Evolutionary conservation across 2,888 invertebrate genomes (phyloP), one percentile per base, ranked within the genome.

Genomic region (Metacarcinus magister): DNA sequence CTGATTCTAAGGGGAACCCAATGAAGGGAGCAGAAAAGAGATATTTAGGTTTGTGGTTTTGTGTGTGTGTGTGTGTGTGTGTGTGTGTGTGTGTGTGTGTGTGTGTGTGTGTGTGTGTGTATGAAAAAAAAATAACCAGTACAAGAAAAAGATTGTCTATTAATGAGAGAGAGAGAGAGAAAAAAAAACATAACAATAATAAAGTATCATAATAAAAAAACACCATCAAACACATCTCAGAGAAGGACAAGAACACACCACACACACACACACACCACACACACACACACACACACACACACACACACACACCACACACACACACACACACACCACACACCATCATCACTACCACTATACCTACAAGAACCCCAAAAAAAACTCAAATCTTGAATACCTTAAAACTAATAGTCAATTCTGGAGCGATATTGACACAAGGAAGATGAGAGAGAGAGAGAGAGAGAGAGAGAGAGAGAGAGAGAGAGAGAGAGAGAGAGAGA

Each of bases 1-100:
- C 94, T 94, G 94, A 94, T 94, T 89, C 94, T 54, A 89, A 94
- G 39, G 87, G 94, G 87, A 32, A 87, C 48, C 32, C 32, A 43
- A 87, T 48, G 60, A 60, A 44, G 91, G 46, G 46, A 91, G 19
- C 91, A 91, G 44, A n/a, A 91, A 82, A 82, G 82, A 82, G 82
- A 82, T 82, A 82, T 82, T 82, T 32, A 23, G 82, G 82, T 32
- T 82, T 82, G 28, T 82, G 82, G 32, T n/a, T 4, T 13, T 82
- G 82, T 82, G 82, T 82, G 28, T 28, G 28, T 32, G 82, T 82
- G 67, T 67, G 67, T 67, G 23, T 67, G 67, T 67, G 67, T 67
- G 67, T 67, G n/a, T 67, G n/a, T 67, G n/a, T 67, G n/a, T 67
- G 67, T 67, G 23, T 67, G 67, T 67, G 67, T 67, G 67, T 67